phyloP scores from a whole-genome alignment of 2,113 vertebrate genomes.

The Rhabdomys dilectus region DNA sequence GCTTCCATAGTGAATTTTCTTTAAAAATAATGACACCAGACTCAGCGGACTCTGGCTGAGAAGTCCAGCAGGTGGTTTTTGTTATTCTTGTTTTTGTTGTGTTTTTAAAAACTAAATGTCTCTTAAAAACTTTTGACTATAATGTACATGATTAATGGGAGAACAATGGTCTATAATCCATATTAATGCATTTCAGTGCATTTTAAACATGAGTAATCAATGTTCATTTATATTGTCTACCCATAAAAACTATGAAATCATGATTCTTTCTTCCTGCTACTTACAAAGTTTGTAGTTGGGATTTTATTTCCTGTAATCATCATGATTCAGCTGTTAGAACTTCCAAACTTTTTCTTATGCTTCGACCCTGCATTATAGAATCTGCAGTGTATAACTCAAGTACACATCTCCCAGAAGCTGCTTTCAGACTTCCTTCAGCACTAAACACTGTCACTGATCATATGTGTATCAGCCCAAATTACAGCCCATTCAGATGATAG shows the following conservation, averaged over 20 bases:
- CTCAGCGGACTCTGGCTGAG: conserved; percentile 42
- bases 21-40: conserved; percentile 67
- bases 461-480: neutral
- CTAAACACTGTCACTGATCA: neutral
- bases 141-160: conserved; percentile 50
- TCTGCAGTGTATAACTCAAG: conserved; percentile 31
- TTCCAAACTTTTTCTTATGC: conserved; percentile 63
- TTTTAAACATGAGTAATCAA: conserved; percentile 69
- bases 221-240: conserved; percentile 46
- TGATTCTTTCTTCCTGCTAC: conserved; percentile 65
- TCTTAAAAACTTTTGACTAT: conserved; percentile 64
- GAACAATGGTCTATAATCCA: conserved; percentile 66
- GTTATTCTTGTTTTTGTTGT: no score
- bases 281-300: conserved; percentile 63
- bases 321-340: conserved; percentile 75
- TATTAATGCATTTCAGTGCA: conserved; percentile 54
- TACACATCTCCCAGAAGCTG: conserved; percentile 9
- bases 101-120: conserved; percentile 5
- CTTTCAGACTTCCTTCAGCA: neutral
- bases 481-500: neutral
- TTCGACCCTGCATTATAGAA: conserved; percentile 53
- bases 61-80: neutral
- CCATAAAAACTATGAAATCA: conserved; percentile 67
- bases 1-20: conserved; percentile 64
- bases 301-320: conserved; percentile 55